Percentiles rank a stretch among this genome's conserved stretches.
These are phyloP conservation scores for Mormyrus hasselquistii DNA, from an alignment of 2,797 vertebrate species.

Conservation along the genomic window DNA sequence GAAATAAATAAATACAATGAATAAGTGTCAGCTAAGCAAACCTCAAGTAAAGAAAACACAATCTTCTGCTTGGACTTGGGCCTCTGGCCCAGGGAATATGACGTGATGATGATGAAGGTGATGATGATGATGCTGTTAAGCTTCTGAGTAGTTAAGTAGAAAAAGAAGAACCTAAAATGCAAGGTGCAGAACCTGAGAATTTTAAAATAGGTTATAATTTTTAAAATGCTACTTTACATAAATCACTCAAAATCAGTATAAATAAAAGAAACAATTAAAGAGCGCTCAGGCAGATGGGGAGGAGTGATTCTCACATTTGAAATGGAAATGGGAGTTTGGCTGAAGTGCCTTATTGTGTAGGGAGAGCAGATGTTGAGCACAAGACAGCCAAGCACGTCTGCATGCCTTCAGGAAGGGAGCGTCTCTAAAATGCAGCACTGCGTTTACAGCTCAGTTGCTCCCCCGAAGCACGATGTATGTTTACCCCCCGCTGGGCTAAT, in stretches of 20 bases:
- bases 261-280: background rate
- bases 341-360: background rate
- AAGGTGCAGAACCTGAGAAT: background rate
- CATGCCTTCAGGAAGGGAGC: background rate
- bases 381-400: background rate
- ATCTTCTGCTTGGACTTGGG: background rate
- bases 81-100: background rate
- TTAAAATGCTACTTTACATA: background rate
- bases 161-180: background rate
- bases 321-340: conserved; percentile 1
- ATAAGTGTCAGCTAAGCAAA: background rate
- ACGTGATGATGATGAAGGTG: background rate
- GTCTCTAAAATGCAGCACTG: background rate
- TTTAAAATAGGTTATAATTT: background rate
- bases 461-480: background rate
- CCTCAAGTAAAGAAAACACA: background rate
- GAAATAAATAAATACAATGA: background rate
- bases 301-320: background rate
- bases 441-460: background rate
- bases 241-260: background rate
- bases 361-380: background rate
- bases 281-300: background rate
- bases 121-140: background rate
- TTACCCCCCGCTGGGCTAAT: background rate
- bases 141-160: background rate